Conservation (phyloP, 2,888 invertebrate species). For the Eustalomyia histrio region DNA sequence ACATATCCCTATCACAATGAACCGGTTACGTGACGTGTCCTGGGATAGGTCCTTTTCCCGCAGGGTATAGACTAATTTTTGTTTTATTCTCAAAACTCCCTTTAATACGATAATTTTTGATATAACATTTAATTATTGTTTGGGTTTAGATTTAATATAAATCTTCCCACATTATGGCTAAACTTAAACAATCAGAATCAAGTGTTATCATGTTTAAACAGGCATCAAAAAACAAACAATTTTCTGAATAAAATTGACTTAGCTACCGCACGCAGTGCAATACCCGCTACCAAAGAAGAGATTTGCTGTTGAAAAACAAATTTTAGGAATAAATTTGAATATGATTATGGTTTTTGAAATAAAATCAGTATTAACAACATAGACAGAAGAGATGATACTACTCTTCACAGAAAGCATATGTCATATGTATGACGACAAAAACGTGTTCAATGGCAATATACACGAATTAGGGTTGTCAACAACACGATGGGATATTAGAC, state of each 20-base stretch:
- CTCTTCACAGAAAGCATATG: constrained; percentile 54
- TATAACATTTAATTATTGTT: neutral
- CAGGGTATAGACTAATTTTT: too few relatives aligned
- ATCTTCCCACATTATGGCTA: constrained; percentile 19
- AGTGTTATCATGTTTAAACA: constrained; percentile 61
- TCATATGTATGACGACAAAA: constrained; percentile 58
- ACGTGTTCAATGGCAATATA: constrained; percentile 72
- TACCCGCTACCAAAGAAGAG: neutral
- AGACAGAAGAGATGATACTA: constrained; percentile 14
- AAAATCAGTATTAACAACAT: constrained; percentile 37
- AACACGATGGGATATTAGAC: constrained; percentile 2
- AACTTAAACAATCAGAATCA: constrained; percentile 46
- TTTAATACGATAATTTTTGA: neutral
- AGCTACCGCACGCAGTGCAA: neutral
- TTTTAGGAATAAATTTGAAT: constrained; percentile 76
- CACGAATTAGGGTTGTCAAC: constrained; percentile 73
- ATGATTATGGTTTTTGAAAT: constrained; percentile 60
- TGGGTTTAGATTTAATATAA: neutral
- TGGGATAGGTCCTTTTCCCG: too few relatives aligned
- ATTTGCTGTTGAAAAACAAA: constrained; percentile 68
- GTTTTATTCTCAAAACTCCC: neutral
- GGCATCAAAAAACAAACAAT: constrained; percentile 45
- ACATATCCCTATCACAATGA: too few relatives aligned
- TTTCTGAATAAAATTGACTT: constrained; percentile 40
- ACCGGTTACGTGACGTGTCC: too few relatives aligned